Evolutionary conservation across 2,888 invertebrate species (phyloP).

Genomic region (Drosophila meridiana): DNA sequence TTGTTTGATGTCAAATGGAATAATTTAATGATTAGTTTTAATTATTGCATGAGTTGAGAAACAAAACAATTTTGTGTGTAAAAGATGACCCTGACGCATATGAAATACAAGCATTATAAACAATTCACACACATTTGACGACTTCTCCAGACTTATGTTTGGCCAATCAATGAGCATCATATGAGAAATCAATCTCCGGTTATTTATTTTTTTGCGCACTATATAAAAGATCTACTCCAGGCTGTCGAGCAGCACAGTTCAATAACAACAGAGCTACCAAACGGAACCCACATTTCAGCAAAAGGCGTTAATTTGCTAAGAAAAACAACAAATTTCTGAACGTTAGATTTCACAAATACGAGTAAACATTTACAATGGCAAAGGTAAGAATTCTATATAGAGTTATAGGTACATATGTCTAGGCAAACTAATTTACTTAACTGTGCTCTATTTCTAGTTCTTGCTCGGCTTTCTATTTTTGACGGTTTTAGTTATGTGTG

Average conservation of each 20-base stretch:
- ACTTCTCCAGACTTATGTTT: conserved; percentile 68
- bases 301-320: conserved; percentile 69
- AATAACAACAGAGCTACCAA: conserved; percentile 43
- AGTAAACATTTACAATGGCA: conserved; percentile 48
- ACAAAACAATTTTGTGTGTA: conserved; percentile 33
- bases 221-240: conserved; percentile 65
- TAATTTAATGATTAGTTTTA: conserved; percentile 28
- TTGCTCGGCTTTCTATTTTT: conserved; percentile 28
- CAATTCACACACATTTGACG: conserved; percentile 57
- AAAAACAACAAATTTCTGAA: conserved; percentile 20
- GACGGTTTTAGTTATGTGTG: conserved; percentile 27
- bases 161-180: conserved; percentile 70
- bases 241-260: conserved; percentile 54
- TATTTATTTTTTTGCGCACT: conserved; percentile 48
- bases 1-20: conserved; percentile 7
- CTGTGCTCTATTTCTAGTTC: conserved; percentile 53
- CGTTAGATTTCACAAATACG: conserved; percentile 61
- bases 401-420: not conserved
- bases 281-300: conserved; percentile 34
- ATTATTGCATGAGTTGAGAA: conserved; percentile 27
- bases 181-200: conserved; percentile 68
- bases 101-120: conserved; percentile 6
- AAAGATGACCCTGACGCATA: conserved; percentile 33
- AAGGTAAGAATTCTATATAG: conserved; percentile 51
- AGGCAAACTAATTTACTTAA: conserved; percentile 13